A percentile compares a stretch with the other conserved stretches of the same genome.
phyloP scores from a whole-genome alignment of 2,888 invertebrate species.

The Hydropsyche betteni region DNA sequence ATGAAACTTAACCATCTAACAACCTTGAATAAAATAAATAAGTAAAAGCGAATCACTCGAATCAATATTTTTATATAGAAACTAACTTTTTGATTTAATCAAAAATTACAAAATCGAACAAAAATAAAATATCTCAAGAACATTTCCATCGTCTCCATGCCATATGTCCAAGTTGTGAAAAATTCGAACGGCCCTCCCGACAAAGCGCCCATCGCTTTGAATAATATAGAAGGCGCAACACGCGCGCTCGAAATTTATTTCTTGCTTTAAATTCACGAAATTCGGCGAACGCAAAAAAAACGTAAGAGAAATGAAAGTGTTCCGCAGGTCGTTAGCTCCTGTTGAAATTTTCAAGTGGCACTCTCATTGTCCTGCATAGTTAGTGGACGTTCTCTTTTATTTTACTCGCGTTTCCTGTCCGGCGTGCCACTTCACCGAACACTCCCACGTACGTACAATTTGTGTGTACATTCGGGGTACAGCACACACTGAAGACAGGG shows the following conservation, averaged over 20 bases:
- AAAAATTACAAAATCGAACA: too few species aligned
- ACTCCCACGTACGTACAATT: not conserved
- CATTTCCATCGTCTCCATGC: too few species aligned
- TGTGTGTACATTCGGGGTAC: too few species aligned
- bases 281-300: conserved; percentile 14
- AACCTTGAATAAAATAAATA: too few species aligned
- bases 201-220: conserved; percentile 1
- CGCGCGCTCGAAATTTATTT: conserved; percentile 19
- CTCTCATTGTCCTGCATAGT: conserved; percentile 37
- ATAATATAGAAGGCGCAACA: conserved; percentile 3
- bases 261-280: conserved; percentile 29
- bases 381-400: conserved; percentile 31
- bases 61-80: too few species aligned
- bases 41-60: too few species aligned
- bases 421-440: conserved; percentile 12
- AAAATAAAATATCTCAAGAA: too few species aligned
- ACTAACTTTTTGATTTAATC: too few species aligned
- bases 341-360: conserved; percentile 42
- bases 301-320: conserved; percentile 31
- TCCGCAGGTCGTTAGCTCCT: conserved; percentile 42
- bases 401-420: conserved; percentile 31
- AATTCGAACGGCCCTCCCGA: conserved; percentile 5
- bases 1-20: too few species aligned
- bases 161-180: not conserved
- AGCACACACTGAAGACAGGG: too few species aligned